Conservation (phyloP, 2,113 vertebrate species). For the Hippocampus abdominalis region DNA sequence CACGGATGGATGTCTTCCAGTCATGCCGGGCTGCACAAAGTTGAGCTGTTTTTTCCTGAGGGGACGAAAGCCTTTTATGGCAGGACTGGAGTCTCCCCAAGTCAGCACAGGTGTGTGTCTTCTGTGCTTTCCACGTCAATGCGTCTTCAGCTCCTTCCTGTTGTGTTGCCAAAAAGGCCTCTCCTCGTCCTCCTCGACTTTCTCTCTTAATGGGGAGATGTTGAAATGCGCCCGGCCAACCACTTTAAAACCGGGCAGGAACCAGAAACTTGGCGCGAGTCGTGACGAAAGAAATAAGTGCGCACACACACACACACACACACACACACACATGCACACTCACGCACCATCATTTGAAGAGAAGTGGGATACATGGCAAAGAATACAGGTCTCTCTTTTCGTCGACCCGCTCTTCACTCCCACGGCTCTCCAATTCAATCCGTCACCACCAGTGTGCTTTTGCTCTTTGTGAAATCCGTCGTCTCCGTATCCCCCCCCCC, state of each 20-base stretch:
- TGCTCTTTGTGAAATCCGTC: constrained; percentile 24
- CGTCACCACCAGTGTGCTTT: constrained; percentile 33
- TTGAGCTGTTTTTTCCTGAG: constrained; percentile 51
- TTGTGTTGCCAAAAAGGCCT: constrained; percentile 30
- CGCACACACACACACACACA: constrained; percentile 13
- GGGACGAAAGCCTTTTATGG: constrained; percentile 12
- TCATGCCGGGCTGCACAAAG: constrained; percentile 46
- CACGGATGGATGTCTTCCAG: constrained; percentile 41
- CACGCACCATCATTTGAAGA: constrained; percentile 23
- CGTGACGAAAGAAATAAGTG: constrained; percentile 29
- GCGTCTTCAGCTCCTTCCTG: constrained; percentile 33
- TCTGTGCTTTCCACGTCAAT: background rate
- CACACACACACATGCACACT: background rate
- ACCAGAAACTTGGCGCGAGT: constrained; percentile 47
- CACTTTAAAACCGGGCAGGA: constrained; percentile 62
- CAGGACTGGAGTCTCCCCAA: constrained; percentile 47
- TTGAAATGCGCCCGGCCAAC: constrained; percentile 57
- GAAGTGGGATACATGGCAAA: constrained; percentile 57
- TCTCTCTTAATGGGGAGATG: constrained; percentile 56
- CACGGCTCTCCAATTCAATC: constrained; percentile 47
- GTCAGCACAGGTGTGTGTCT: constrained; percentile 23
- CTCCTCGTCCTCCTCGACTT: constrained; percentile 47
- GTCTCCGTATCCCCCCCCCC: constrained; percentile 2
- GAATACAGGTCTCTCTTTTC: constrained; percentile 47
- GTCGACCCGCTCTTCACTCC: constrained; percentile 56